These are phyloP conservation scores for Callipepla californica DNA, from an alignment of 2,113 vertebrate species.

Conservation along the genomic window DNA sequence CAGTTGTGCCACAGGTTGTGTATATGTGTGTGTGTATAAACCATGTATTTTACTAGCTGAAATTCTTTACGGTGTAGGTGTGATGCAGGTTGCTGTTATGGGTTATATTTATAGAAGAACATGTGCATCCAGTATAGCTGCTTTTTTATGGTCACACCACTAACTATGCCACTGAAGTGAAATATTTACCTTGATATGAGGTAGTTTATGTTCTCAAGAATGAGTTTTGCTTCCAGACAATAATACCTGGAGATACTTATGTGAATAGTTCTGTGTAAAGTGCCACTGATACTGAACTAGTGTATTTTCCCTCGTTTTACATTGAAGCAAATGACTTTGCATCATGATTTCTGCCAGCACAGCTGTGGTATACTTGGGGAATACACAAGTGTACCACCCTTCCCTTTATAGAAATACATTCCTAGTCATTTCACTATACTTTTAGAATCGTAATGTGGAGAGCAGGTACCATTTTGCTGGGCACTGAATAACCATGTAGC, in stretches of 20 bases:
- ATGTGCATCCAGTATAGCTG: rapidly evolving
- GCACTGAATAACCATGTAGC: not conserved
- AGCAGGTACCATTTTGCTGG: not conserved
- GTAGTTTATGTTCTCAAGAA: not conserved
- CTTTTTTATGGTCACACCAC: rapidly evolving
- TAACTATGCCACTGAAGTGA: too few species aligned
- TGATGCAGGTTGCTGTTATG: not conserved
- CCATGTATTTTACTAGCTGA: not conserved
- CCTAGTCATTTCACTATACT: not conserved
- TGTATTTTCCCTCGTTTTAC: not conserved
- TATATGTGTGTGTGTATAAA: rapidly evolving
- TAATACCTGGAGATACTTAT: not conserved
- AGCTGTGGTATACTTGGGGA: not conserved
- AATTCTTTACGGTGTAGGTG: not conserved
- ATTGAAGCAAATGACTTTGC: not conserved
- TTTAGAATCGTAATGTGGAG: not conserved
- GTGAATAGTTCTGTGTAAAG: rapidly evolving
- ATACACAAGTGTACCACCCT: rapidly evolving
- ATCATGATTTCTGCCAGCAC: not conserved
- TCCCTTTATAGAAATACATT: not conserved
- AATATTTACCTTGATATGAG: rapidly evolving
- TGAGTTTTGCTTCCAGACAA: not conserved
- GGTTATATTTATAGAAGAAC: not conserved
- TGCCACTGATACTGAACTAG: not conserved
- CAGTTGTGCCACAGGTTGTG: not conserved